phyloP scores from a whole-genome alignment of 2,888 invertebrate species.

The Callyntrura guangdongensis region DNA sequence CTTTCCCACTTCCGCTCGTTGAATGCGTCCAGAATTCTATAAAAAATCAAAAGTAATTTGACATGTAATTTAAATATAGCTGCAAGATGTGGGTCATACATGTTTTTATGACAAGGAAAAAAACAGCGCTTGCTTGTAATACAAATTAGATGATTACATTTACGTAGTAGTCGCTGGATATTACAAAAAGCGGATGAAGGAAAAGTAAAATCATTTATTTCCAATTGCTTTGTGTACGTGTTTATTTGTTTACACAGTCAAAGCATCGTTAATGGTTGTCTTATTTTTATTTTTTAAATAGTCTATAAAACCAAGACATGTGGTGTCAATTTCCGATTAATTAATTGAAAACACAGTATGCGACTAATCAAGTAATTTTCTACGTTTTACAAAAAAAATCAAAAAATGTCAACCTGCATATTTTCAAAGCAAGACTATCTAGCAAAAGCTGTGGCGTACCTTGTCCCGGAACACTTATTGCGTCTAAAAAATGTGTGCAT shows the following conservation, averaged over 20 bases:
- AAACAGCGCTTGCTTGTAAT: not conserved
- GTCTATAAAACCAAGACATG: no score
- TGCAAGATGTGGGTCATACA: conserved; percentile 31
- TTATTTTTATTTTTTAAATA: no score
- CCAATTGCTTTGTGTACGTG: not conserved
- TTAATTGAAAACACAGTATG: not conserved
- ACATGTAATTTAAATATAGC: conserved; percentile 57
- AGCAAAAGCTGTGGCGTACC: no score
- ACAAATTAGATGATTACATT: not conserved
- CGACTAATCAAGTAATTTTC: not conserved
- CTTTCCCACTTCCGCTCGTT: conserved; percentile 82
- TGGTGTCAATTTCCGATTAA: not conserved
- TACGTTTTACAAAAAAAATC: no score
- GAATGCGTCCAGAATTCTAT: conserved; percentile 84
- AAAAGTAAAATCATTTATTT: no score
- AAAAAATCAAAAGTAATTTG: conserved; percentile 48
- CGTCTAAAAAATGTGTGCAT: no score
- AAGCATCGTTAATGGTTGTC: no score
- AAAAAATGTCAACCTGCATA: no score
- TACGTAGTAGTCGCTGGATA: not conserved
- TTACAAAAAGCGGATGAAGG: no score
- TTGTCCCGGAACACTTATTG: no score
- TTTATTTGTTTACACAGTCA: conserved; percentile 3
- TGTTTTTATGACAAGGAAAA: not conserved
- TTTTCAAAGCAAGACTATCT: not conserved